Evolutionary conservation across 1,140 invertebrate species (phyloP).

Genomic region (Nylanderia fulva): DNA sequence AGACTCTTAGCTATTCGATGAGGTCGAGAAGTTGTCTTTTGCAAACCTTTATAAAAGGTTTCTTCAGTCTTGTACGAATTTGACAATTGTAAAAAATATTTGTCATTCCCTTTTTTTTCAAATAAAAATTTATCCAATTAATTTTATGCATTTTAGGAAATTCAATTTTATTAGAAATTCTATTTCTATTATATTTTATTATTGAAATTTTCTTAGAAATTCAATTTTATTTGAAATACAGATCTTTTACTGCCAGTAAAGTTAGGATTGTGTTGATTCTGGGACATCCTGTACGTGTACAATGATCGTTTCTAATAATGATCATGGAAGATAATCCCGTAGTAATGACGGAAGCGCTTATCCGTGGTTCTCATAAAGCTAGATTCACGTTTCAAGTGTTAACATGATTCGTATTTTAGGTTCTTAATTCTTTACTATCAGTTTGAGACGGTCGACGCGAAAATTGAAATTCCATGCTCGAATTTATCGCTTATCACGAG

Average conservation of each 20-base stretch:
- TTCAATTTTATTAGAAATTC: background rate
- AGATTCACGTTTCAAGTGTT: background rate
- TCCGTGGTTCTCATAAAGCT: background rate
- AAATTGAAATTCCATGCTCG: background rate
- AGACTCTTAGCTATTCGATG: background rate
- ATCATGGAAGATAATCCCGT: background rate
- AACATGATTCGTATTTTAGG: background rate
- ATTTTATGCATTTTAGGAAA: background rate
- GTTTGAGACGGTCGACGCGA: background rate
- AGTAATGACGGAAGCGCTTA: slow-evolving; percentile 1
- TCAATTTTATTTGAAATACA: too few species aligned
- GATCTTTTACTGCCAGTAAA: background rate
- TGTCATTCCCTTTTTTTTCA: background rate
- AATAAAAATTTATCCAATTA: background rate
- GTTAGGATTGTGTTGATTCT: background rate
- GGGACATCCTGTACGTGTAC: background rate
- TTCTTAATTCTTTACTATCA: background rate
- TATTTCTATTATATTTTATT: too few species aligned
- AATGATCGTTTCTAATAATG: background rate
- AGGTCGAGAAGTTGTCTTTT: background rate
- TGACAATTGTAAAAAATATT: background rate
- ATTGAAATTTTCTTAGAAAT: background rate
- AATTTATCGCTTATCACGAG: slow-evolving; percentile 56
- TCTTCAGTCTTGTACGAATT: background rate
- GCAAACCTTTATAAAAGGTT: background rate